Base-by-base conservation (phyloP, 2,888 invertebrate species). In the Dione juno region DNA sequence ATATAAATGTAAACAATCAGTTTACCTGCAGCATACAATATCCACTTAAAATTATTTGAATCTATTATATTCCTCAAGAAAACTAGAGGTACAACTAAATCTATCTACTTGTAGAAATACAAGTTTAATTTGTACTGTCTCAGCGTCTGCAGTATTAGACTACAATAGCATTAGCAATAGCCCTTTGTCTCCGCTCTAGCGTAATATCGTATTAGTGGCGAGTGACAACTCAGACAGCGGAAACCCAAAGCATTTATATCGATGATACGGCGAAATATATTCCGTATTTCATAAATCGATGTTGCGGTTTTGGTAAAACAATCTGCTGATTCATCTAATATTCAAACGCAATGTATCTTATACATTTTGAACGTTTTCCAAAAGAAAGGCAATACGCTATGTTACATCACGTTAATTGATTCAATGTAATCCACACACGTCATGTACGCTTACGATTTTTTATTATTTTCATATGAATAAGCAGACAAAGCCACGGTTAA, bases 121-220 rank as follows among this genome's bases (percentile, higher is more conserved):
- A 59, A 13, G 21, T n/a, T 28, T n/a, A 43, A 43, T 59, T 61
- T 41, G 14, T 21, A 43, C 43, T 28, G 28, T 11, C 28, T 61
- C 59, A 61, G 59, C 59, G 59, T 61, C 43, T 61, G 28, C 43
- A 61, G 43, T 45, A 61, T 61, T 28, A 63, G 48, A 63, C 37
- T 48, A 37, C 16, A 37, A 63, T 37, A 37, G n/a, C 13, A 19
- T 61, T 21, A 45, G 16, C 45, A 58, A 58, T 40, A 41, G 14
- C 19, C 21, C 21, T 43, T 21, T 41, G 61, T 45, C 43, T 61
- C 43, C 13, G 28, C 13, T 35, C 52, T 9, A 48, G 11, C 11
- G 19, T 50, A 50, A 64, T 63, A 63, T 63, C 53, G 16, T 14
- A 61, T 68, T 61, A 50, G 35, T 61, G 43, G 37, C 19, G 35